Conservation (phyloP, 2,888 invertebrate genomes). For the Metalampra italica region DNA sequence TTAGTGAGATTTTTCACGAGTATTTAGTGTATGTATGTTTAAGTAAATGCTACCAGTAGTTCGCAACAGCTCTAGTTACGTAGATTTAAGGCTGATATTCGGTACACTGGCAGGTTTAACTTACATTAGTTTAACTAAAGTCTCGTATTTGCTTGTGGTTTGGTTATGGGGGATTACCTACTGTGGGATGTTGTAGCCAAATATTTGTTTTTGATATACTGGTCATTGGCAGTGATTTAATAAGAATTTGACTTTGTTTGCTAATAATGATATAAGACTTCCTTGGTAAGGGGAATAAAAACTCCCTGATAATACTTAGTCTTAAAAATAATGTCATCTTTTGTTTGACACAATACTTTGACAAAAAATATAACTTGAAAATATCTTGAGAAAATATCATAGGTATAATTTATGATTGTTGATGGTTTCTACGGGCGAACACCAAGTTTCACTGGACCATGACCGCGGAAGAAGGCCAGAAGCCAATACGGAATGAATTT, state of each 20-base stretch:
- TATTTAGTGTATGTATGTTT: background rate
- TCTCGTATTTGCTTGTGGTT: background rate
- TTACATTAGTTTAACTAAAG: background rate
- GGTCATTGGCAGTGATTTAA: background rate
- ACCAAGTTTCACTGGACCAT: background rate
- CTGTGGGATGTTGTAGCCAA: background rate
- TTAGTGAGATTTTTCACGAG: slow-evolving; percentile 8
- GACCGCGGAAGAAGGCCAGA: background rate
- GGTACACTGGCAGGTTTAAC: background rate
- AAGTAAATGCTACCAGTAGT: background rate
- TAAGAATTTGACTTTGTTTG: background rate
- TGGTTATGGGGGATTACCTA: background rate
- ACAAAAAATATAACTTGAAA: too few species aligned
- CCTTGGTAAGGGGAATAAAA: background rate
- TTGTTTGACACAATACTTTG: too few species aligned
- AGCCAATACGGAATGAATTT: slow-evolving; percentile 24
- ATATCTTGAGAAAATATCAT: too few species aligned
- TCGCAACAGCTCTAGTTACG: background rate
- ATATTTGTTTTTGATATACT: background rate
- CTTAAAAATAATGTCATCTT: too few species aligned
- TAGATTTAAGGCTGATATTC: background rate
- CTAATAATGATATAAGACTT: background rate
- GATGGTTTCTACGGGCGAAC: too few species aligned
- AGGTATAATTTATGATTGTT: too few species aligned
- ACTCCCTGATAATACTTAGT: background rate